Evolutionary conservation across 2,113 vertebrate genomes (phyloP).

Genomic region (Actinemys pallida): DNA sequence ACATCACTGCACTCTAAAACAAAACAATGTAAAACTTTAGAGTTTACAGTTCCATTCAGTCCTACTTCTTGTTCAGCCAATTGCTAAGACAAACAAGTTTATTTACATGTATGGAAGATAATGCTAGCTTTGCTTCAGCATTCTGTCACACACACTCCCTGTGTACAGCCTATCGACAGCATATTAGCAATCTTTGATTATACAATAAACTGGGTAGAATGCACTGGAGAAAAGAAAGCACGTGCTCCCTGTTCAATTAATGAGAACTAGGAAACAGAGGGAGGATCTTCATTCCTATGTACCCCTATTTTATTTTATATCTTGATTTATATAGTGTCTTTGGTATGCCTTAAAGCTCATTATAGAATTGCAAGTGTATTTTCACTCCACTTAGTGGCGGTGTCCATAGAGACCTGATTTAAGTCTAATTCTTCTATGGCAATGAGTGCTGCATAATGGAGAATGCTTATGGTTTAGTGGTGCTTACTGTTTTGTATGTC

Average conservation of each 20-base stretch:
- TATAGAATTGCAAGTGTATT: not conserved
- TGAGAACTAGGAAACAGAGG: not conserved
- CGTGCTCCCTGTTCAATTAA: not conserved
- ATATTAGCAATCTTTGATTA: not conserved
- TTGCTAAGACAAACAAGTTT: too few species aligned
- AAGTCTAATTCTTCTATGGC: not conserved
- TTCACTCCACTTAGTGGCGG: not conserved
- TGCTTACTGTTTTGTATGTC: not conserved
- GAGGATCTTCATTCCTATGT: not conserved
- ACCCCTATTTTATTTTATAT: not conserved
- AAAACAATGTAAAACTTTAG: too few species aligned
- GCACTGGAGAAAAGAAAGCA: not conserved
- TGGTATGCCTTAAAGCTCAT: constrained; percentile 5
- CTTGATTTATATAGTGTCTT: constrained; percentile 13
- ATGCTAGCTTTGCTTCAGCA: not conserved
- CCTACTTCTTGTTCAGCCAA: too few species aligned
- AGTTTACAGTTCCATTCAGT: too few species aligned
- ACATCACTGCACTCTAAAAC: too few species aligned
- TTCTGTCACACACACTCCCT: not conserved
- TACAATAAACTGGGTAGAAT: not conserved
- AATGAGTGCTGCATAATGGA: not conserved
- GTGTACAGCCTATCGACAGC: not conserved
- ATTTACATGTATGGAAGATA: too few species aligned
- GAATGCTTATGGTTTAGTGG: not conserved
- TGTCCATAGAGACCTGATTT: not conserved